Evolutionary conservation across 2,113 vertebrate species (phyloP), one percentile per base, ranked within the genome.

Genomic region (Laticauda laticaudata): DNA sequence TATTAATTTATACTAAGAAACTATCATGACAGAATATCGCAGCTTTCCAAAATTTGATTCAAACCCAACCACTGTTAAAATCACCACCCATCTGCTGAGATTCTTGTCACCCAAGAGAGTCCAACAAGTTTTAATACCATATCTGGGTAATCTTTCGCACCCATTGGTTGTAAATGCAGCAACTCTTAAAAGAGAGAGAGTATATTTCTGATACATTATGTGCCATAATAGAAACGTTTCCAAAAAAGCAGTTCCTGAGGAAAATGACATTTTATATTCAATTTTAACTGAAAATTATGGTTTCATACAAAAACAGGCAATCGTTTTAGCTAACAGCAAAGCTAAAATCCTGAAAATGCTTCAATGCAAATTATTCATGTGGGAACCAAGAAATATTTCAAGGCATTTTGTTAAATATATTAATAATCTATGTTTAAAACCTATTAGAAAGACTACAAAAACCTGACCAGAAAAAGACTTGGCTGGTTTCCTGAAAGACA

Each of bases 101-200:
- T 95, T 95, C 56, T 89, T 92, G 64, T 39, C 54, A 95, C 90
- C 85, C 88, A 48, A 92, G 59, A 11, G 45, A 92, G 91, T 51
- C n/a, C 64, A 95, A 93, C 26, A 96, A 0, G 39, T 64, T 95
- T 96, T 93, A 96, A 92, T 97, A 96, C 94, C 95, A 97, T 96
- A 97, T 96, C 95, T 93, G 96, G 97, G 96, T 96, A 96, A 97
- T 96, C 96, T 97, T 96, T 98, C 97, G 94, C 95, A 96, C 95
- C 48, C 96, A 97, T 97, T 93, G 97, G 90, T 96, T 97, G 97
- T 97, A 98, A 96, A 95, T 96, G 97, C 96, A 96, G 97, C 97
- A 96, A 97, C 95, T 96, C 97, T 97, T 98, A 97, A 91, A 91
- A 97, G 93, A 97, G 95, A 97, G 89, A 90, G 88, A 69, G 91